Evolutionary conservation across 1,140 invertebrate species (phyloP), one percentile per base, ranked within the genome.

Genomic region (Drosophila ercepeae): DNA sequence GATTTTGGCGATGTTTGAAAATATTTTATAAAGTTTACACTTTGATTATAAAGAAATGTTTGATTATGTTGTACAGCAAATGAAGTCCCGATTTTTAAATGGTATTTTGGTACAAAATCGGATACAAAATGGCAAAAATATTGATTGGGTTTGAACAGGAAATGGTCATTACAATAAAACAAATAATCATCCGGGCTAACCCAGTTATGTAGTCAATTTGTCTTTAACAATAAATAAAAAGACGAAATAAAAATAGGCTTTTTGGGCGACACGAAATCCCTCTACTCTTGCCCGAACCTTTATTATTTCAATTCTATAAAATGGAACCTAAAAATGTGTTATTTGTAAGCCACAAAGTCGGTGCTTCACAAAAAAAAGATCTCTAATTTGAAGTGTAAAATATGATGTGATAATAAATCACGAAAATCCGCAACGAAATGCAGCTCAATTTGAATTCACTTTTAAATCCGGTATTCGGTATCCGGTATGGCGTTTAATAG

Each of bases 391-490:
- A 9, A 36, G 29, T 60, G 6, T 1, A 11, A 63, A 60, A 45
- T 14, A 14, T 46, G 25, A 7, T 46, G 23, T 27, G 55, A 48
- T 59, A 55, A 64, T 64, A 64, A 64, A 64, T 64, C 42, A 64
- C 39, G n/a, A 63, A 61, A 64, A 64, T 36, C 13, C 11, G 1
- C 9, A 32, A 11, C 25, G 42, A 19, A 45, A 4, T 11, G 19
- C 8, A 58, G 13, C n/a, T 16, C 23, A 14, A 23, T 55, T 44
- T 21, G 2, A 13, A 16, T 52, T 29, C 7, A 55, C 36, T 39
- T 19, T 58, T 32, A 58, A 18, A 14, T 8, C n/a, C n/a, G 55
- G 7, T 8, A 64, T 0, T n/a, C n/a, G n/a, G n/a, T n/a, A 14
- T 8, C n/a, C n/a, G 55, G 7, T 8, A 64, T 0, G n/a, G 16